These are phyloP conservation scores for Zaprionus tsacasi DNA, from an alignment of 1,140 invertebrate species.

Conservation along the genomic window DNA sequence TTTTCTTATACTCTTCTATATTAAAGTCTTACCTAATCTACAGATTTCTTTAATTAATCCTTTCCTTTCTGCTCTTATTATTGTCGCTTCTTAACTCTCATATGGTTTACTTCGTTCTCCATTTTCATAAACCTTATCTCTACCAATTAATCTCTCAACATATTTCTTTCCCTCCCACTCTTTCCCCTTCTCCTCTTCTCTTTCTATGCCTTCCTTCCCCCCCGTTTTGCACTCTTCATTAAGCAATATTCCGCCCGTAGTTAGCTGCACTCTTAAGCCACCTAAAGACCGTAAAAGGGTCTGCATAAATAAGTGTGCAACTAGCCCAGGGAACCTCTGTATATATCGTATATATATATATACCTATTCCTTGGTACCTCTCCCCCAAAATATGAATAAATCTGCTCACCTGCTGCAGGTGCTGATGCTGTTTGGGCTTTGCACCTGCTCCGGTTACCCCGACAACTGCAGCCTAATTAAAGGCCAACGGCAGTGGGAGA, in stretches of 20 bases:
- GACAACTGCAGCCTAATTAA: conserved; percentile 5
- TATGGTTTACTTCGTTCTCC: neutral
- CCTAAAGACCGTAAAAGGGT: neutral
- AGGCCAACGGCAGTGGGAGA: neutral
- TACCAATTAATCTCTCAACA: neutral
- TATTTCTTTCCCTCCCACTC: neutral
- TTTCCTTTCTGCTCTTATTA: neutral
- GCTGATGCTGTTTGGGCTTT: neutral
- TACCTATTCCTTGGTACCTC: neutral
- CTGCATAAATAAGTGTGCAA: conserved; percentile 4
- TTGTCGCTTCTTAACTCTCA: neutral
- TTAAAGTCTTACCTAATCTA: neutral
- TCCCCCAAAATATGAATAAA: neutral
- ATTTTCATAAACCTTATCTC: neutral
- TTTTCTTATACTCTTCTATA: no score
- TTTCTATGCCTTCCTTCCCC: neutral
- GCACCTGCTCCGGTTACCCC: neutral
- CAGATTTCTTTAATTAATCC: neutral
- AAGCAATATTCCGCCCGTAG: neutral
- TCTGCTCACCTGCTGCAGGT: neutral
- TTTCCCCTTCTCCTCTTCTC: neutral
- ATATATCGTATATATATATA: no score
- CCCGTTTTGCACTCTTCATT: neutral
- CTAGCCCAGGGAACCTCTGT: neutral
- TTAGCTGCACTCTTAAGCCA: conserved; percentile 1